Evolutionary conservation across 1,140 invertebrate species (phyloP), one percentile per base, ranked within the genome.

Genomic region (Medauroidea extradentata): DNA sequence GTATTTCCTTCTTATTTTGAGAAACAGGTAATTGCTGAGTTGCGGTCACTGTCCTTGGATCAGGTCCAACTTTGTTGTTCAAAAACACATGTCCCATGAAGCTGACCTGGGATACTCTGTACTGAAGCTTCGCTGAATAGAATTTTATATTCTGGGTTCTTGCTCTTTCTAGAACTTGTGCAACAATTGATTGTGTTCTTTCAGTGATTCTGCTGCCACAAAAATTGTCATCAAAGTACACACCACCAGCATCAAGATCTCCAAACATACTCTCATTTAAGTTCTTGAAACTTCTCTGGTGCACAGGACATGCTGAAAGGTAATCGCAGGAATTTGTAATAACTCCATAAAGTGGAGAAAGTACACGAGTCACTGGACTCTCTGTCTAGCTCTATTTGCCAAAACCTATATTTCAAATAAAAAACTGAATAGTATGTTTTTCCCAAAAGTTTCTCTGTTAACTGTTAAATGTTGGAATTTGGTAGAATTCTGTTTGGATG

Each of bases 401-500:
- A 75, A 64, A 78, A 81, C 8, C 73, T 71, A 65, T 69, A 56
- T 50, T 73, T 73, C 7, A 71, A 70, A 71, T 81, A 78, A 16
- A 81, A 58, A 39, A 71, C 73, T 7, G 70, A 72, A 65, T 79
- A 81, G 44, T 71, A 58, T 66, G 68, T 72, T 52, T 72, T 66
- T 16, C 69, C 71, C 27, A 53, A 49, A 27, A 80, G 59, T 55
- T 71, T 67, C 16, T 57, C 46, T 18, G 68, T 69, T 53, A 58
- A 9, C 21, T 58, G 49, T 55, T 58, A 34, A 34, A 25, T 18
- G 44, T 55, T 29, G 57, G 57, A 7, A 58, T 38, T 23, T 19
- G 49, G 46, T 55, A 58, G 23, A 55, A 50, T 56, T 52, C 46
- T 52, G 16, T 58, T 54, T 23, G 46, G 8, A 18, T 25, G 9